A percentile compares a stretch with the other conserved stretches of the same genome.
phyloP scores from a whole-genome alignment of 2,797 vertebrate genomes.

The Anguilla anguilla region DNA sequence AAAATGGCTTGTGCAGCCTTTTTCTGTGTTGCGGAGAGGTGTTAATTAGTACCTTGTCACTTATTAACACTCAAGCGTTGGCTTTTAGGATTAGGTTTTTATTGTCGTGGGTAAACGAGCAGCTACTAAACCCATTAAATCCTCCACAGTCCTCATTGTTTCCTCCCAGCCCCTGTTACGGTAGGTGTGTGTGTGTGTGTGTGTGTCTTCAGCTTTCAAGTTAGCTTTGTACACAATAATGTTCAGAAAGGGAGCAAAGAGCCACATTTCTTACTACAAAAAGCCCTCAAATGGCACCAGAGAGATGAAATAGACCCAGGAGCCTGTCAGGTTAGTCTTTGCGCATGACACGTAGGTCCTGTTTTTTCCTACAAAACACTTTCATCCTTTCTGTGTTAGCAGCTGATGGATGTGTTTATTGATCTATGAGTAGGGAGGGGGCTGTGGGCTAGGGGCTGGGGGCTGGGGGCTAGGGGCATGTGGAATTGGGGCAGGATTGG shows the following conservation, averaged over 20 bases:
- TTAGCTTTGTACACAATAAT: not conserved
- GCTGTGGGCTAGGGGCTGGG: not conserved
- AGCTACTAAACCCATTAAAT: slow-evolving; percentile 6
- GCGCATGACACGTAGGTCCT: not conserved
- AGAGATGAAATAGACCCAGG: not conserved
- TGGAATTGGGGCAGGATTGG: not conserved
- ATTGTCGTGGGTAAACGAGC: not conserved
- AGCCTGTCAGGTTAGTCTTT: not conserved
- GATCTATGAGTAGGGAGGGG: not conserved
- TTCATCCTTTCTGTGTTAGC: not conserved
- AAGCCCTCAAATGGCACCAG: not conserved
- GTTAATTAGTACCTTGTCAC: slow-evolving; percentile 58
- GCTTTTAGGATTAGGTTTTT: slow-evolving; percentile 27
- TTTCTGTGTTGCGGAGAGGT: slow-evolving; percentile 27
- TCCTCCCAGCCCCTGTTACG: not conserved
- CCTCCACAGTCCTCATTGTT: not conserved
- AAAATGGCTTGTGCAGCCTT: not conserved
- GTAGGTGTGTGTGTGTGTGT: not conserved
- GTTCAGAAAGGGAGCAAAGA: not conserved
- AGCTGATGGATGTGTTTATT: slow-evolving; percentile 3
- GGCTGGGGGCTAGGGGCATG: too few species aligned
- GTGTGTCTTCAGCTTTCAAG: not conserved
- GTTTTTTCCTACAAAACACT: not conserved
- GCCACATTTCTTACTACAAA: slow-evolving; percentile 2
- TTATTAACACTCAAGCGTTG: slow-evolving; percentile 51